Evolutionary conservation across 2,888 invertebrate genomes (phyloP), one percentile per base, ranked within the genome.

Genomic region (Pandemis corylana): DNA sequence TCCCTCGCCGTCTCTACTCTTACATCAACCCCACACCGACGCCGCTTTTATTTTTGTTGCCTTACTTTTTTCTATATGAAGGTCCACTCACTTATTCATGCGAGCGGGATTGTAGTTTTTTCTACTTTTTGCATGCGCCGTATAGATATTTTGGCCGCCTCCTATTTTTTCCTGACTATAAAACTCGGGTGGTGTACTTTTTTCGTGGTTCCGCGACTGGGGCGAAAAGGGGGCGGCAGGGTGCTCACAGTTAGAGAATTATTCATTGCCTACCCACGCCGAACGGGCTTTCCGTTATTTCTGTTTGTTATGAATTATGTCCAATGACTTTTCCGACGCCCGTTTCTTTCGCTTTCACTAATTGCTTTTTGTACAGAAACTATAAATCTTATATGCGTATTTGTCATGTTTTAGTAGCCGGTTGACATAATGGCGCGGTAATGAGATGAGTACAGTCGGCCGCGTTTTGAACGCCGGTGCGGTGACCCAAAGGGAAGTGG

Each of bases 281-380:
- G 90, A 93, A 93, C 91, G 87, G 90, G 91, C 91, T 91, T 92
- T 90, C 92, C 91, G 92, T 93, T 94, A 94, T 93, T 94, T 93
- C 89, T 93, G 92, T 93, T 93, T 93, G 94, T 93, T 94, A 94
- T 94, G 93, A 94, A 93, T 93, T 93, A 94, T 94, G 90, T 91
- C 91, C 91, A 91, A 93, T 93, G 92, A 93, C 92, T 93, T 92
- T 92, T 90, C 90, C 89, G 89, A 88, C 90, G 90, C 87, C 86
- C 86, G 89, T 89, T 92, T 91, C 92, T 93, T 93, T 92, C 89
- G 88, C 85, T 91, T 90, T 88, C 88, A 90, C 92, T 94, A 93
- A 94, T 93, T 93, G 92, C 91, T 89, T 92, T 92, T 89, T 89
- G 88, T 89, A 86, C 88, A 87, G 85, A 87, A 90, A 91, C 90